Evolutionary conservation across 2,113 vertebrate genomes (phyloP), one percentile per base, ranked within the genome.

Genomic region (Spea bombifrons): DNA sequence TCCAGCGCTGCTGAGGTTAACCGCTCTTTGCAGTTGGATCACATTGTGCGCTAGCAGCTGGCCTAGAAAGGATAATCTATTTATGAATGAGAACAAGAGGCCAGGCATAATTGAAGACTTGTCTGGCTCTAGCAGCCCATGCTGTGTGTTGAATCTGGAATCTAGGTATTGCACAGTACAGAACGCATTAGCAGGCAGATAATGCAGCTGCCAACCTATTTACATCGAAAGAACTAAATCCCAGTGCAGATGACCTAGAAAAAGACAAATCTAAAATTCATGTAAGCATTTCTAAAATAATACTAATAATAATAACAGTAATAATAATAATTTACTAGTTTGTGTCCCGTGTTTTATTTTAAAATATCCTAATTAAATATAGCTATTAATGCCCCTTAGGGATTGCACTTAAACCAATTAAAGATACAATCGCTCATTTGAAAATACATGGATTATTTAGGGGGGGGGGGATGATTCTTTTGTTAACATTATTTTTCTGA

Each of bases 81-180:
- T 74, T 80, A 74, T 73, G 78, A 80, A 80, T 80, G 71, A 80
- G 64, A 71, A 73, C 71, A 73, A 66, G 63, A 73, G 77, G 77
- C 61, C 45, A 30, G 63, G 64, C 63, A 67, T 57, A 48, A 67
- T 59, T 71, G 47, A 45, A 50, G 69, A 66, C 47, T 45, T 13
- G 12, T 59, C 13, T 57, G 59, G 66, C n/a, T 46, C 64, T 67
- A 44, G 52, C 61, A 16, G 50, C 50, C 45, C 59, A 48, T 48
- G 64, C 15, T 49, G n/a, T 15, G 43, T 71, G 67, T 55, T 59
- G 63, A 67, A 67, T 66, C 61, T 73, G 70, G 44, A 48, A 67
- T 73, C 43, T 73, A 49, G 4, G 47, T 72, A 72, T 45, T 59
- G 71, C 77, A 59, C 70, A 73, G 49, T 15, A 65, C 55, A 72